phyloP scores from a whole-genome alignment of 2,888 invertebrate genomes.

The Meganola albula region DNA sequence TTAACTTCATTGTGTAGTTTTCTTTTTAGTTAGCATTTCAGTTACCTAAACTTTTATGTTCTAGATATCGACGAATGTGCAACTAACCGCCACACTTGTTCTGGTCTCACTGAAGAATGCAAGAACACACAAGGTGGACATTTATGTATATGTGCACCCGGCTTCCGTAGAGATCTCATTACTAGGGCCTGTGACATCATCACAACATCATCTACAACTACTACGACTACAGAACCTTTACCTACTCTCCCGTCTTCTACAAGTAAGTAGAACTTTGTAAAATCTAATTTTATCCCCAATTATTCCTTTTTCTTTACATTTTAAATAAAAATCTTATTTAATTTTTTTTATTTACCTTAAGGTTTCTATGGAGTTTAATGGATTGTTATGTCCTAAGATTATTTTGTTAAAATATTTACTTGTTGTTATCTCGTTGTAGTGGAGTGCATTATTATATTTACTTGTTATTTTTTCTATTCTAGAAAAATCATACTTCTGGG shows the following conservation, averaged over 20 bases:
- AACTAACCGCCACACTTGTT: conserved; percentile 78
- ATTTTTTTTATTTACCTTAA: too few relatives aligned
- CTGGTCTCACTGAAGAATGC: conserved; percentile 79
- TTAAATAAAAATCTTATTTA: too few relatives aligned
- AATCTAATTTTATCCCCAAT: too few relatives aligned
- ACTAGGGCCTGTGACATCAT: conserved; percentile 48
- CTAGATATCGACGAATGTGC: conserved; percentile 89
- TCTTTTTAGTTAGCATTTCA: too few relatives aligned
- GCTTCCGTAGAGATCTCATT: conserved; percentile 83
- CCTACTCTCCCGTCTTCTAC: conserved; percentile 25
- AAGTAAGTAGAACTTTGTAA: conserved; percentile 19
- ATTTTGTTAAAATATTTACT: too few relatives aligned
- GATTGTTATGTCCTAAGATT: too few relatives aligned
- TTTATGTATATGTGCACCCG: conserved; percentile 86
- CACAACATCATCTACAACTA: conserved; percentile 37
- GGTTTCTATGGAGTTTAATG: too few relatives aligned
- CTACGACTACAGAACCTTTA: conserved; percentile 26
- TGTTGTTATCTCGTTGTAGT: too few relatives aligned
- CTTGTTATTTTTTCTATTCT: conserved; percentile 2
- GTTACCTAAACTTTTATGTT: conserved; percentile 11
- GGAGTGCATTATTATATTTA: too few relatives aligned
- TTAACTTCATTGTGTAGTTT: too few relatives aligned
- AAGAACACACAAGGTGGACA: conserved; percentile 93
- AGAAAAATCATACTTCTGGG: conserved; percentile 43
- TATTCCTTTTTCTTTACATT: too few relatives aligned